Evolutionary conservation across 2,888 invertebrate species (phyloP).

Genomic region (Hirtodrosophila cameraria): DNA sequence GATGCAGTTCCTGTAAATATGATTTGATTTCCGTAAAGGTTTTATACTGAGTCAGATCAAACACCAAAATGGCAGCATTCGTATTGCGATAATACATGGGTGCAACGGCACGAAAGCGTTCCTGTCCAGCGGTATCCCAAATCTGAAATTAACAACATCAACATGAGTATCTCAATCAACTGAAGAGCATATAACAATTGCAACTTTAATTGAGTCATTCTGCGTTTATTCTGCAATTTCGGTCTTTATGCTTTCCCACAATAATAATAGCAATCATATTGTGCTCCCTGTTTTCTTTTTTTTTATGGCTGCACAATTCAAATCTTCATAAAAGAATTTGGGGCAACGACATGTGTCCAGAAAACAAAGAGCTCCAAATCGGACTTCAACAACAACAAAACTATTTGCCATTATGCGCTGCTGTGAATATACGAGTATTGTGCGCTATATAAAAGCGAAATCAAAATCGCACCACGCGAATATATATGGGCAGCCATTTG

Average conservation of each 20-base stretch:
- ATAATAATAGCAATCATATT: conserved; percentile 68
- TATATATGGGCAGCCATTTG: conserved; percentile 47
- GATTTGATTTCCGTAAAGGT: conserved; percentile 92
- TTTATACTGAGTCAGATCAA: conserved; percentile 91
- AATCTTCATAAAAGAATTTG: conserved; percentile 69
- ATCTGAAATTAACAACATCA: conserved; percentile 68
- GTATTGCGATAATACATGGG: conserved; percentile 98
- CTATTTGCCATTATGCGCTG: conserved; percentile 55
- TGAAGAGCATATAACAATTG: conserved; percentile 16
- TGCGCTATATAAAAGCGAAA: conserved; percentile 49
- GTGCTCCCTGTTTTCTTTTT: conserved; percentile 7
- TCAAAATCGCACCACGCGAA: conserved; percentile 51
- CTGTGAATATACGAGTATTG: not conserved
- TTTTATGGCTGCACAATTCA: conserved; percentile 67
- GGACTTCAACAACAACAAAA: conserved; percentile 55
- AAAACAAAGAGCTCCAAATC: conserved; percentile 53
- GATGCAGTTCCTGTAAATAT: conserved; percentile 93
- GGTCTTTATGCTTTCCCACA: conserved; percentile 67
- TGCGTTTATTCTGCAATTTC: conserved; percentile 67
- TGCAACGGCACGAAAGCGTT: conserved; percentile 92
- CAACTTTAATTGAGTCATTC: conserved; percentile 71
- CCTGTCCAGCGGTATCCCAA: conserved; percentile 84
- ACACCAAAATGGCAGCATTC: conserved; percentile 94
- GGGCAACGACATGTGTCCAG: conserved; percentile 69
- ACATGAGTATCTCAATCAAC: conserved; percentile 20